Percentiles rank a stretch among this genome's conserved stretches.
Evolutionary conservation across 2,113 vertebrate species (phyloP).

Genomic region (Pelobates fuscus): DNA sequence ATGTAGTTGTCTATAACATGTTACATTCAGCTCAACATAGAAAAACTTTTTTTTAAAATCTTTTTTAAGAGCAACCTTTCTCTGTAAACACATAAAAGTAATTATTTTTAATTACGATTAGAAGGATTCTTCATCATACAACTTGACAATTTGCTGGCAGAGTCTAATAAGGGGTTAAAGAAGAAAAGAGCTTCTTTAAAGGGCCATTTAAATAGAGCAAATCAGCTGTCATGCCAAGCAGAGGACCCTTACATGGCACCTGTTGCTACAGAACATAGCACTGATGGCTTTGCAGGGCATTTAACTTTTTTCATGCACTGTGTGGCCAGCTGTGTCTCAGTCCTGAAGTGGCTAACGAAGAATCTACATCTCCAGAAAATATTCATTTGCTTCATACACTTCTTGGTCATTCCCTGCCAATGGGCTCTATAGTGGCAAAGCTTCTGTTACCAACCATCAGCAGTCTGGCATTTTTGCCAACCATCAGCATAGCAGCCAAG

Average conservation of each 20-base stretch:
- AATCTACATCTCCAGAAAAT: neutral
- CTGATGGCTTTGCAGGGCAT: constrained; percentile 57
- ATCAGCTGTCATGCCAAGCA: constrained; percentile 55
- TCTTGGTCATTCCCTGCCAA: constrained; percentile 53
- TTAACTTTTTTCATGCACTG: constrained; percentile 76
- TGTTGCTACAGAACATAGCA: constrained; percentile 31
- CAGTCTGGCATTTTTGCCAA: constrained; percentile 88
- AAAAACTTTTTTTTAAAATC: too few relatives aligned
- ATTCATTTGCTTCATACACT: neutral
- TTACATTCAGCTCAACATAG: too few relatives aligned
- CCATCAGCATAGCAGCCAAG: constrained; percentile 86
- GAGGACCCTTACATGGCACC: constrained; percentile 25
- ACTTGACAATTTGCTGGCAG: neutral
- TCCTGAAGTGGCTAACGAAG: too few relatives aligned
- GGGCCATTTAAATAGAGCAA: neutral
- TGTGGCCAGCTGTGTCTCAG: constrained; percentile 62
- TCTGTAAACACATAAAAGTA: too few relatives aligned
- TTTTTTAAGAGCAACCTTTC: too few relatives aligned
- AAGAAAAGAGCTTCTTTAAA: neutral
- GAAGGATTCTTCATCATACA: too few relatives aligned
- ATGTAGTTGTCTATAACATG: too few relatives aligned
- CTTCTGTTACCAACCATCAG: constrained; percentile 91
- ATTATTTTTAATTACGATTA: too few relatives aligned
- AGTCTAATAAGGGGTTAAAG: neutral
- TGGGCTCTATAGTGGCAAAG: constrained; percentile 90